phyloP scores from a whole-genome alignment of 2,888 invertebrate genomes.

The Tubulanus polymorphus region DNA sequence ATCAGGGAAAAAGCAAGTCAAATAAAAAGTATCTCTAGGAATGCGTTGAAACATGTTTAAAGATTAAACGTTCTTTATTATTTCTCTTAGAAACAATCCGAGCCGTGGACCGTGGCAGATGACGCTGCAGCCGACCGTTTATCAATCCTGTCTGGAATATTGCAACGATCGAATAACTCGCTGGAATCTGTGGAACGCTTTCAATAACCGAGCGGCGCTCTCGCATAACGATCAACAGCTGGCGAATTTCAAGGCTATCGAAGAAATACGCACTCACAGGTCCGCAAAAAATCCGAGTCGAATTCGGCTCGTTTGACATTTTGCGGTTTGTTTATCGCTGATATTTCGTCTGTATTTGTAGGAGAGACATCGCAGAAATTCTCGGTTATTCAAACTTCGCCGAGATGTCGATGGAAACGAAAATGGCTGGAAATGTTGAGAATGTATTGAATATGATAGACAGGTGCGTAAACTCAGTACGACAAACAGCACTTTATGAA shows the following conservation, averaged over 20 bases:
- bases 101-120: conserved; percentile 78
- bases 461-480: conserved; percentile 50
- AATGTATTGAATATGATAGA: conserved; percentile 70
- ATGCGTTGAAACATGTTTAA: too few species aligned
- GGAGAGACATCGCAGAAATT: conserved; percentile 68
- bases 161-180: conserved; percentile 75
- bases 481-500: conserved; percentile 43
- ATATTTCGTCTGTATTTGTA: too few species aligned
- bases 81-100: too few species aligned
- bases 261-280: conserved; percentile 69
- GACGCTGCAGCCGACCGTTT: conserved; percentile 70
- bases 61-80: too few species aligned
- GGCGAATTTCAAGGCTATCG: conserved; percentile 68
- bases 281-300: too few species aligned
- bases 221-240: conserved; percentile 57
- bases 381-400: conserved; percentile 76
- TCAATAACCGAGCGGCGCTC: conserved; percentile 66
- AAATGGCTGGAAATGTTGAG: conserved; percentile 79
- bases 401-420: conserved; percentile 88
- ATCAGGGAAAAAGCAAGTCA: too few species aligned
- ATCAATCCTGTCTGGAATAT: conserved; percentile 74
- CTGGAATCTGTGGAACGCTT: conserved; percentile 82
- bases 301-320: too few species aligned
- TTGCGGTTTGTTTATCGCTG: too few species aligned
- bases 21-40: too few species aligned